Base-by-base conservation (phyloP, 2,113 vertebrate genomes). In the Bostrychus sinensis region DNA sequence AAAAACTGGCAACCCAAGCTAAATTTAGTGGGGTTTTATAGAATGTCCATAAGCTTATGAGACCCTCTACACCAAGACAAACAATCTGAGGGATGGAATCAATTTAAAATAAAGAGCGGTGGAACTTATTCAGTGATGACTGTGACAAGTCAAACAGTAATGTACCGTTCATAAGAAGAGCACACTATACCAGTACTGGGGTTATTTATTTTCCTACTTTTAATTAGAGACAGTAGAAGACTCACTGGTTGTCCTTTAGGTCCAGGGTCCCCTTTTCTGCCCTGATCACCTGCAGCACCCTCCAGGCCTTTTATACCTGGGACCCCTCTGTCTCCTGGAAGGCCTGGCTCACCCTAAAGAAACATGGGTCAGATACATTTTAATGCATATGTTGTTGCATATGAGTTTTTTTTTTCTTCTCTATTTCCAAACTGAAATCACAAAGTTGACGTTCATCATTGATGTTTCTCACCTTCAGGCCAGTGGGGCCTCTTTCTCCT, bases 201-300 rank as follows among this genome's bases (percentile, higher is more conserved):
- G n/a, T n/a, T n/a, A n/a, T n/a, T n/a, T n/a, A n/a, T n/a, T n/a
- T 22, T 26, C 3, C 1, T 3, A 4, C 1, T 14, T 16, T 26
- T 26, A 50, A 25, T n/a, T n/a, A n/a, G 2, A 26, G 7, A 34
- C 5, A 55, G 20, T 26, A 2, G 26, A 37, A 12, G 41, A 92
- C 96, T 14, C 90, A 99, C 97, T 72, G 59, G 62, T 62, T 92
- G 91, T 53, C 97, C 97, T 93, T 96, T 98, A 64, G 86, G 59
- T 39, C 97, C 96, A 30, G 53, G 2, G 3, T 94, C 89, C 66
- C 97, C 96, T 68, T 72, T 70, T 57, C 26, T 86, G 84, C 97
- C 97, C 89, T 98, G 96, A 86, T 97, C 94, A 73, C 96, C 96
- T 7, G 89, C 66, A 5, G 88, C 62, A 45, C 96, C 97, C 73